Percentiles rank a stretch among this genome's conserved stretches.
phyloP scores from a whole-genome alignment of 2,888 invertebrate genomes.

The Cosmia pyralina region DNA sequence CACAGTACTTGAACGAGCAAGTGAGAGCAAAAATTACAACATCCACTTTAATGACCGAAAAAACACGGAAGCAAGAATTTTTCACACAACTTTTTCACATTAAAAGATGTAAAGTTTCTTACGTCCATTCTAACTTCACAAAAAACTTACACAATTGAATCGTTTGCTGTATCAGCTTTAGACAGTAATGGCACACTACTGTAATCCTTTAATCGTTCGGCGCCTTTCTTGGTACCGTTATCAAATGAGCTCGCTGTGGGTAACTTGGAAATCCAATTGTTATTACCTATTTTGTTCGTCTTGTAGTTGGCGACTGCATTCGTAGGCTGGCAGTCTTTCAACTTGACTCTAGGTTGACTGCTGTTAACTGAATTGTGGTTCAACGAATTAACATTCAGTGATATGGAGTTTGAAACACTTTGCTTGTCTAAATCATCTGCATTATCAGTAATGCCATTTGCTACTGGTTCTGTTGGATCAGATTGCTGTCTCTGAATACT shows the following conservation, averaged over 20 bases:
- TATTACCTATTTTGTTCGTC: constrained; percentile 85
- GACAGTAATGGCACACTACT: constrained; percentile 87
- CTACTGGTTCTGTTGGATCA: constrained; percentile 81
- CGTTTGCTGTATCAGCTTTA: constrained; percentile 84
- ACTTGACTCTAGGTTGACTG: constrained; percentile 82
- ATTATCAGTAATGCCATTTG: constrained; percentile 80
- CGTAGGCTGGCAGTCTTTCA: constrained; percentile 83
- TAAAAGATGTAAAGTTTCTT: constrained; percentile 20
- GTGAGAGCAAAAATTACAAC: constrained; percentile 35
- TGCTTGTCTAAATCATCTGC: constrained; percentile 78
- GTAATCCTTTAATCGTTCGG: constrained; percentile 84
- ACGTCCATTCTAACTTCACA: constrained; percentile 41
- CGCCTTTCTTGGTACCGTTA: constrained; percentile 80
- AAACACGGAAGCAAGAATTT: constrained; percentile 52
- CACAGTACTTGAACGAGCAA: constrained; percentile 19
- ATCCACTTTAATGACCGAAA: constrained; percentile 39
- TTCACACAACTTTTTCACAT: constrained; percentile 20
- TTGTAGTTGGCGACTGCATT: constrained; percentile 82
- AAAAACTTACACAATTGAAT: constrained; percentile 82
- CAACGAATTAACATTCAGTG: constrained; percentile 82
- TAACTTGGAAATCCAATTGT: constrained; percentile 87
- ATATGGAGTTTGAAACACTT: constrained; percentile 82
- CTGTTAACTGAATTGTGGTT: constrained; percentile 80
- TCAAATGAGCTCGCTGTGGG: constrained; percentile 87
- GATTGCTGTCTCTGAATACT: constrained; percentile 83